Evolutionary conservation across 2,888 invertebrate species (phyloP).

Genomic region (Scelioninae gen. 2): DNA sequence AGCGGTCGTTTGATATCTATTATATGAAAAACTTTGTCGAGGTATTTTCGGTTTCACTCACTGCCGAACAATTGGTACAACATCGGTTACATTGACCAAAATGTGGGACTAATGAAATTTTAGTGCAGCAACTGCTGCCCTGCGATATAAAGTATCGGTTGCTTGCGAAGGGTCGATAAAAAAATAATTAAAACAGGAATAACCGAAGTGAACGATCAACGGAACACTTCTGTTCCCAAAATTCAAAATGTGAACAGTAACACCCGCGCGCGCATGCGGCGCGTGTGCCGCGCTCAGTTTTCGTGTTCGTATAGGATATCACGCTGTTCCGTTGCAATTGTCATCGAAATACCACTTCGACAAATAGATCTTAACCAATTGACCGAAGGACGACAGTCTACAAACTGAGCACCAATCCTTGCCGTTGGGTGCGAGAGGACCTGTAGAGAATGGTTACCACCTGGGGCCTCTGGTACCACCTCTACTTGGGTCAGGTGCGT

Average conservation of each 20-base stretch:
- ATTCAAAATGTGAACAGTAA: slow-evolving; percentile 43
- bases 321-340: slow-evolving; percentile 48
- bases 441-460: slow-evolving; percentile 68
- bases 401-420: slow-evolving; percentile 70
- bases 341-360: slow-evolving; percentile 53
- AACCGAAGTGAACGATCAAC: no score
- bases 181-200: no score
- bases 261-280: slow-evolving; percentile 72
- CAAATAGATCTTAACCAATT: slow-evolving; percentile 67
- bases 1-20: no score
- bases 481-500: slow-evolving; percentile 64
- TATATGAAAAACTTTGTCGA: no score
- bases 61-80: no score
- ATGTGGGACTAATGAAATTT: no score
- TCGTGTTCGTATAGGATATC: slow-evolving; percentile 40
- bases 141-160: no score
- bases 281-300: slow-evolving; percentile 65
- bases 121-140: no score
- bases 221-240: no score
- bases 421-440: slow-evolving; percentile 62
- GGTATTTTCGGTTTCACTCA: no score
- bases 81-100: no score
- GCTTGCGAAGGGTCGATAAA: no score
- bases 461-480: slow-evolving; percentile 63
- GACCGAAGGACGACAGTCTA: slow-evolving; percentile 70